Percentiles rank a stretch among this genome's conserved stretches.
Conservation (phyloP, 2,888 invertebrate species). For the Eupithecia centaureata region DNA sequence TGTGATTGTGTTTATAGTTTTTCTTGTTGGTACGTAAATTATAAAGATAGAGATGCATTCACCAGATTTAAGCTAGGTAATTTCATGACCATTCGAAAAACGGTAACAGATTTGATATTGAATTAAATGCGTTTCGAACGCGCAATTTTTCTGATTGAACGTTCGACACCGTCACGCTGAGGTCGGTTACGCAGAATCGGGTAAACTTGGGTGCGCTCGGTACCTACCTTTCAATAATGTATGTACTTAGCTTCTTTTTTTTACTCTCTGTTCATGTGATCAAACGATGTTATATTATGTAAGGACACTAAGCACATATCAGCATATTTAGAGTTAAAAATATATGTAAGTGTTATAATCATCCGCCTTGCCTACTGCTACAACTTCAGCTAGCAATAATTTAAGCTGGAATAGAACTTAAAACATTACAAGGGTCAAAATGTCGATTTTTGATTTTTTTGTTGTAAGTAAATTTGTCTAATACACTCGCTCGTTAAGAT, state of each 20-base stretch:
- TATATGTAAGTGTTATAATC: too few relatives aligned
- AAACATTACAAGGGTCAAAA: not conserved
- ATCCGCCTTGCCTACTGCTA: not conserved
- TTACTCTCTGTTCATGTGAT: too few relatives aligned
- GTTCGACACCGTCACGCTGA: not conserved
- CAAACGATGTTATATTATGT: too few relatives aligned
- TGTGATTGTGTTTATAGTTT: conserved; percentile 59
- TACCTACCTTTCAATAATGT: too few relatives aligned
- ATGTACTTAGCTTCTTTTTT: too few relatives aligned
- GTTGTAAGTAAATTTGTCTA: not conserved
- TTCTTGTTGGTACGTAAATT: conserved; percentile 62
- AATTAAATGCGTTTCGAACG: not conserved
- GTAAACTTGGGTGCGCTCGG: not conserved
- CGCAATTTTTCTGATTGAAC: not conserved
- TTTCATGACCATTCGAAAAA: not conserved
- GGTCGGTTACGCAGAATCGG: not conserved
- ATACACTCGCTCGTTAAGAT: not conserved
- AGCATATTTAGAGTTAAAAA: not conserved
- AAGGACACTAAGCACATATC: not conserved
- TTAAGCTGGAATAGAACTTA: not conserved
- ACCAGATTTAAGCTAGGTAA: not conserved
- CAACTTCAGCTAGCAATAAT: not conserved
- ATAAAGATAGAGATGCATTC: not conserved
- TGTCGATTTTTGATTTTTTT: not conserved
- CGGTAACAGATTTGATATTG: not conserved